These are phyloP conservation scores for Eospalax fontanierii DNA, from an alignment of 2,797 vertebrate species.

Conservation along the genomic window DNA sequence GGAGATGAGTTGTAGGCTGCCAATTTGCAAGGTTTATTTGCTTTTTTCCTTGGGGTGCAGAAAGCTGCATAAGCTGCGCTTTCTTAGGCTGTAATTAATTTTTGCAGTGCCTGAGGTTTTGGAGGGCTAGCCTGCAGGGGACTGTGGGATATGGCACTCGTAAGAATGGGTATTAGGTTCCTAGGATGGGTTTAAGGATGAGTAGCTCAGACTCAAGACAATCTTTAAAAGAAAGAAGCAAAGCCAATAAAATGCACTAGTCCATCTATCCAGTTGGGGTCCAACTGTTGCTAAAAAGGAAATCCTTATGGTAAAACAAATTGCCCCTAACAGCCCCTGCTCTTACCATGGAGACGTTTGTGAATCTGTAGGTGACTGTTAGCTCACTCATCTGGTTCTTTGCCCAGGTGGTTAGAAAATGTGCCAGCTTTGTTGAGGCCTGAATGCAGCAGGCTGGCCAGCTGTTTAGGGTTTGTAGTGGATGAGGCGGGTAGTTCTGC, in stretches of 20 bases:
- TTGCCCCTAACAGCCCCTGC: not conserved
- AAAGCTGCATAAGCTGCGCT: not conserved
- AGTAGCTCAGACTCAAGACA: not conserved
- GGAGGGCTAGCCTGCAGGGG: not conserved
- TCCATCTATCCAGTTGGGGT: not conserved
- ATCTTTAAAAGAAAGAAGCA: not conserved
- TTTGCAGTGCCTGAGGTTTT: not conserved
- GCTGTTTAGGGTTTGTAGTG: not conserved
- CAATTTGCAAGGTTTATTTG: not conserved
- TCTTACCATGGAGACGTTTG: not conserved
- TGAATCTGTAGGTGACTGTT: not conserved
- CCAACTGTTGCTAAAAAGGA: not conserved
- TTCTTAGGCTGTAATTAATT: not conserved
- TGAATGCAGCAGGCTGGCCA: no score
- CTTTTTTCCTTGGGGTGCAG: not conserved
- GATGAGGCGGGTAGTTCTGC: not conserved
- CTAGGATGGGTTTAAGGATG: not conserved
- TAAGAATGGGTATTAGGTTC: not conserved
- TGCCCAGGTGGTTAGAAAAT: not conserved
- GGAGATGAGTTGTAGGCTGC: not conserved
- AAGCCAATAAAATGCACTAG: not conserved
- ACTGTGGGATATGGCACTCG: not conserved
- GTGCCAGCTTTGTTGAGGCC: not conserved
- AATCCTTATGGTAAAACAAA: not conserved
- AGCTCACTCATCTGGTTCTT: not conserved